These are phyloP conservation scores for Corythornis cristatus DNA, from an alignment of 2,113 vertebrate species.

Conservation along the genomic window DNA sequence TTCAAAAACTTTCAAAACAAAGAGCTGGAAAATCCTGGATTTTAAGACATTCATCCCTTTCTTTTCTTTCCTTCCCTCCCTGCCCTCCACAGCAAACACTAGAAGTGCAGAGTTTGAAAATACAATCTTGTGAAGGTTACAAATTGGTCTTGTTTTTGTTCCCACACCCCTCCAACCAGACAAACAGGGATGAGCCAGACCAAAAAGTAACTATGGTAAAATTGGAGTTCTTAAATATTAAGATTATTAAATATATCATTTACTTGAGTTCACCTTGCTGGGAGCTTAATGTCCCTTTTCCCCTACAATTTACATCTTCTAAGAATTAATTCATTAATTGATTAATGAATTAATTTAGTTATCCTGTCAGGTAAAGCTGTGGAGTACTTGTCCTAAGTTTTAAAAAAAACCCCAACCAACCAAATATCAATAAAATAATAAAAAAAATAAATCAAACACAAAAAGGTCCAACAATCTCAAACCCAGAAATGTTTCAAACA, in stretches of 20 bases:
- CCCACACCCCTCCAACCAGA: too few species aligned
- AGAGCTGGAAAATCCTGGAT: neutral
- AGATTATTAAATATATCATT: too few species aligned
- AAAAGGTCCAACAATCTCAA: conserved; percentile 10
- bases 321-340: too few species aligned
- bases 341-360: fast-evolving
- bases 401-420: neutral
- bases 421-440: neutral
- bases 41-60: neutral
- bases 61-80: neutral
- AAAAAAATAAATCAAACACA: neutral
- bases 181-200: neutral
- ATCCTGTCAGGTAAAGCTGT: neutral
- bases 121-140: neutral
- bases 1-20: neutral
- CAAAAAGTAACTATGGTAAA: neutral
- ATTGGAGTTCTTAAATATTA: neutral
- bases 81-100: neutral
- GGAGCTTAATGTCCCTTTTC: neutral
- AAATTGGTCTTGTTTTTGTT: neutral
- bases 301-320: neutral
- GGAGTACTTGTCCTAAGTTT: neutral
- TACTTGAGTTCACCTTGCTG: neutral
- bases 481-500: conserved; percentile 2
- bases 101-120: neutral